Base-by-base conservation (phyloP, 2,888 invertebrate genomes). In the Calliphora vomitoria region DNA sequence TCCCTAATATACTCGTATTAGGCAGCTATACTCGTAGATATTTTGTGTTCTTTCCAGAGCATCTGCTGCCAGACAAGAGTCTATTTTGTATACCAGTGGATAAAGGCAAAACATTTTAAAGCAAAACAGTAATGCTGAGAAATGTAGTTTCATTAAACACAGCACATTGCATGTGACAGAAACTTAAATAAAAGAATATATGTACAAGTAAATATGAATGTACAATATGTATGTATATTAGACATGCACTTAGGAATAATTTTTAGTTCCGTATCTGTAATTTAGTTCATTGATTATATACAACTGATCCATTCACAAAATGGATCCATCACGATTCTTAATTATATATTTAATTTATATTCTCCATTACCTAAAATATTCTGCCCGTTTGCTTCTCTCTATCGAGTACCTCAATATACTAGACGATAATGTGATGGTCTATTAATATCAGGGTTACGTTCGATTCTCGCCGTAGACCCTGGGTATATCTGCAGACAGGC, bases 131-230 rank as follows among this genome's bases (percentile, higher is more conserved):
- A 68, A 50, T 20, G 3, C 6, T 4, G 20, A 53, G 20, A 31
- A 58, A 50, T 20, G 3, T 35, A 35, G 38, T 25, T 25, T 25
- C 8, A 38, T n/a, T 62, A 68, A 68, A 20, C 25, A 58, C 38
- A 68, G 31, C 82, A 75, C 68, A 82, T 75, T 82, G 66, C 74
- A 75, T 75, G 75, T 74, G 68, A 20, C 38, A 75, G 13, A 58
- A 75, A 68, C 58, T 66, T 44, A 41, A 75, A 44, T 35, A 35
- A 31, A 18, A 66, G 55, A 38, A 4, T 69, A 44, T 44, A 25
- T 25, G 25, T 25, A 68, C 11, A 58, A 25, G 31, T 74, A 41
- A 4, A 35, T 64, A 35, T 76, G 20, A 4, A 71, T 62, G 38
- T 38, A 25, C 25, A 25, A 25, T 25, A 35, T 15, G 62, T 31